These are phyloP conservation scores for Potamilus streckersoni DNA, from an alignment of 1,140 invertebrate genomes.

Conservation along the genomic window DNA sequence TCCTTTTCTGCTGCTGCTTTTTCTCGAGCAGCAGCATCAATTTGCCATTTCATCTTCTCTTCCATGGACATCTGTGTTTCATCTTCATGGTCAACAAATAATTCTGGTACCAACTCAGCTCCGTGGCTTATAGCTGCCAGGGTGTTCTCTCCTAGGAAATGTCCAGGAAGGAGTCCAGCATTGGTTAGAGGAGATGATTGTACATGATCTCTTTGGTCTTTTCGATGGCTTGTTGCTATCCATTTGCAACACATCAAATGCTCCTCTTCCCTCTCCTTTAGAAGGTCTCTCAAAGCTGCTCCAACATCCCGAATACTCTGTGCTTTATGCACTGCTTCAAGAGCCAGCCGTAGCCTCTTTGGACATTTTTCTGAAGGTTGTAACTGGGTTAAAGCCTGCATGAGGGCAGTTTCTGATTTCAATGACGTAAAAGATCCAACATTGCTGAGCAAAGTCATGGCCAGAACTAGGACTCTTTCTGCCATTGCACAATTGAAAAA, in stretches of 20 bases:
- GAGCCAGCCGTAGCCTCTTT: constrained; percentile 8
- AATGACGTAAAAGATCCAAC: constrained; percentile 32
- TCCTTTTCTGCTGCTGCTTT: constrained; percentile 19
- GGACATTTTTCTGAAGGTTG: constrained; percentile 16
- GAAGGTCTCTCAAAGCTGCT: constrained; percentile 18
- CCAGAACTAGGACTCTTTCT: constrained; percentile 43
- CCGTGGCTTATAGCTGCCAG: not conserved
- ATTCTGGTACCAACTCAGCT: not conserved
- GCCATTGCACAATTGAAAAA: constrained; percentile 16
- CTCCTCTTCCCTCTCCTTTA: constrained; percentile 33
- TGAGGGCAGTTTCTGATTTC: constrained; percentile 33
- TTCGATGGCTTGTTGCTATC: not conserved
- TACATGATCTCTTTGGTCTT: not conserved
- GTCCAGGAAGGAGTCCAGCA: not conserved
- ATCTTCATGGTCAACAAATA: constrained; percentile 3
- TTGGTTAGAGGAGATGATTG: constrained; percentile 2
- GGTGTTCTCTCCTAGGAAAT: not conserved
- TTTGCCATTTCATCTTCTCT: constrained; percentile 29
- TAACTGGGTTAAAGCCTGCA: constrained; percentile 31
- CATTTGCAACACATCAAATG: constrained; percentile 31
- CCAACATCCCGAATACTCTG: constrained; percentile 35
- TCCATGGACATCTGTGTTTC: constrained; percentile 28
- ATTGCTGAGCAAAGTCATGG: constrained; percentile 42
- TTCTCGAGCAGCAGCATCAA: constrained; percentile 26
- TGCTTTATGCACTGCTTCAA: constrained; percentile 27